Conservation (phyloP, 2,888 invertebrate species). For the Meta bourneti region DNA sequence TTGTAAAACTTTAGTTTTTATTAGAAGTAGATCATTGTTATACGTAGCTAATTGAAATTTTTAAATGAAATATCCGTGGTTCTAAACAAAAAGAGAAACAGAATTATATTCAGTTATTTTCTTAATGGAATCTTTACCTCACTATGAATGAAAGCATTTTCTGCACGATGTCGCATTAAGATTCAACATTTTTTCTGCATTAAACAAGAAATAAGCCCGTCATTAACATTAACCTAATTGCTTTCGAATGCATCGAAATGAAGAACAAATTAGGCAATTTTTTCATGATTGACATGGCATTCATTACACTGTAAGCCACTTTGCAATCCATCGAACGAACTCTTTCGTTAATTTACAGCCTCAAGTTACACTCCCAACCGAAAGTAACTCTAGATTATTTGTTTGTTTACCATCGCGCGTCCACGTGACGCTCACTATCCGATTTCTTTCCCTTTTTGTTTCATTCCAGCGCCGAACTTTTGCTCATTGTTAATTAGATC, state of each 20-base stretch:
- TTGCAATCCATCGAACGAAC: neutral
- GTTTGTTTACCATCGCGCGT: constrained; percentile 51
- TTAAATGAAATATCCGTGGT: neutral
- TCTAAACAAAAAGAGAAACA: neutral
- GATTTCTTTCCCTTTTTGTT: constrained; percentile 19
- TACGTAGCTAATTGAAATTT: neutral
- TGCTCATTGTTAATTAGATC: constrained; percentile 70
- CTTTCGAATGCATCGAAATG: constrained; percentile 5
- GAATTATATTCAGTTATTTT: neutral
- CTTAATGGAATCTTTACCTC: neutral
- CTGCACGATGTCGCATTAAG: neutral
- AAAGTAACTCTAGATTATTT: constrained; percentile 12
- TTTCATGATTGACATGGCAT: constrained; percentile 15
- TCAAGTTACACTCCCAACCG: constrained; percentile 5
- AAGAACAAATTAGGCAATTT: constrained; percentile 28
- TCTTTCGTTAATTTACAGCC: constrained; percentile 27
- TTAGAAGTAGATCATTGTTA: too few relatives aligned
- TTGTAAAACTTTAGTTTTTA: too few relatives aligned
- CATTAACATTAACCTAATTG: constrained; percentile 65
- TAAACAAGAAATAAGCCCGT: neutral
- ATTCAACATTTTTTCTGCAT: neutral
- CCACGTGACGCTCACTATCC: constrained; percentile 30
- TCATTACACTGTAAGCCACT: constrained; percentile 11
- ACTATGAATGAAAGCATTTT: neutral
- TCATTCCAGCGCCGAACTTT: constrained; percentile 27